Conservation (phyloP, 2,797 vertebrate genomes). For the Oceanodroma leucorhoa region DNA sequence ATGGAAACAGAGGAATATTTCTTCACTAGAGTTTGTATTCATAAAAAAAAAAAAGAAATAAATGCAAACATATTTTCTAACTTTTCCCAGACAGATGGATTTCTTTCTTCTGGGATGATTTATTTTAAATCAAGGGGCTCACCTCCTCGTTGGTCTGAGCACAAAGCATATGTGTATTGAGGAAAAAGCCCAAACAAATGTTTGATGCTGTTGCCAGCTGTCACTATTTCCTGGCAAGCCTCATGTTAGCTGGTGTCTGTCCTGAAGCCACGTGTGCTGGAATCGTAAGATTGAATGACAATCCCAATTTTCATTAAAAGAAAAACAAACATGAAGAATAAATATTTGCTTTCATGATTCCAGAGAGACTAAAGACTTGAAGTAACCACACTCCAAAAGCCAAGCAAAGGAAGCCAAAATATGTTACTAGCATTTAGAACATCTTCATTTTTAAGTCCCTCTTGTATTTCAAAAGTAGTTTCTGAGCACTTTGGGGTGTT, state of each 20-base stretch:
- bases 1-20: constrained; percentile 67
- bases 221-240: not conserved
- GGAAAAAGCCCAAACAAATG: constrained; percentile 7
- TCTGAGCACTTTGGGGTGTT: not conserved
- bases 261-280: not conserved
- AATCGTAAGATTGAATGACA: not conserved
- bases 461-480: not conserved
- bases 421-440: not conserved
- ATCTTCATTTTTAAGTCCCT: not conserved
- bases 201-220: not conserved
- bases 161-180: not conserved
- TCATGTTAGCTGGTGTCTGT: not conserved
- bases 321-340: not conserved
- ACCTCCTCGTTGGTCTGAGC: not conserved
- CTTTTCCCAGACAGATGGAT: constrained; percentile 47
- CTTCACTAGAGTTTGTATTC: constrained; percentile 70
- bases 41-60: constrained; percentile 67
- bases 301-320: constrained; percentile 23
- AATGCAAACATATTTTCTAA: constrained; percentile 78
- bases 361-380: not conserved
- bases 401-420: not conserved
- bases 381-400: not conserved
- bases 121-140: not conserved
- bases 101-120: constrained; percentile 50
- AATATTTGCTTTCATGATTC: constrained; percentile 19